Base-by-base conservation (phyloP, 2,113 vertebrate species). In the Corythoichthys intestinalis region DNA sequence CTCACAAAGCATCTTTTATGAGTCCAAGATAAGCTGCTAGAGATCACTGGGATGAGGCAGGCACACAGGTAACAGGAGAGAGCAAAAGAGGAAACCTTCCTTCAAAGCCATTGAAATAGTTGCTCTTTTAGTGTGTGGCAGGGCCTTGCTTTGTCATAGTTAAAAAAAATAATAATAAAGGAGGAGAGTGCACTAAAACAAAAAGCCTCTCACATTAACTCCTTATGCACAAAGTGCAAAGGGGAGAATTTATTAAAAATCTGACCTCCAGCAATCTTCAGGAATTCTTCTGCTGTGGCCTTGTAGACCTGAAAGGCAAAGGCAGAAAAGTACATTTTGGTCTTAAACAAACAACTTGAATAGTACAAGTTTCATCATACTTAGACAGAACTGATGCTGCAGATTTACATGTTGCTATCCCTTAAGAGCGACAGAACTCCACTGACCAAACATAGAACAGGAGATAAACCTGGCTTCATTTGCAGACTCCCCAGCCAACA, bases 211-310 rank as follows among this genome's bases (percentile, higher is more conserved):
- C 58, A 83, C 53, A 50, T 64, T 1, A 0, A 77, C 10, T 59
- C 54, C 39, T 70, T 69, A 68, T 41, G 47, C 61, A 75, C 68
- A 81, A 49, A 67, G 59, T 12, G 37, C 66, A 54, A 34, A 39
- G 71, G 11, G 57, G 8, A 4, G 39, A 61, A 70, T 34, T 69
- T 15, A 2, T 73, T 71, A 64, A 83, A 83, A 83, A 83, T 87
- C 96, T 94, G 77, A 98, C 97, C 97, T 93, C 96, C 97, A 80
- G 96, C 97, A 5, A 98, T 98, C 92, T 98, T 98, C 73, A 98
- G 89, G 80, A 98, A 98, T 82, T 98, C 96, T 78, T 98, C 96
- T 72, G 95, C 96, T 34, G 95, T 95, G 52, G 95, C 96, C 89
- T 96, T 98, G 89, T 98, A 98, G 61, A 98, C 96, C 96, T 98